These are phyloP conservation scores for Gymnothorax reevesii DNA, from an alignment of 2,797 vertebrate species.

Conservation along the genomic window DNA sequence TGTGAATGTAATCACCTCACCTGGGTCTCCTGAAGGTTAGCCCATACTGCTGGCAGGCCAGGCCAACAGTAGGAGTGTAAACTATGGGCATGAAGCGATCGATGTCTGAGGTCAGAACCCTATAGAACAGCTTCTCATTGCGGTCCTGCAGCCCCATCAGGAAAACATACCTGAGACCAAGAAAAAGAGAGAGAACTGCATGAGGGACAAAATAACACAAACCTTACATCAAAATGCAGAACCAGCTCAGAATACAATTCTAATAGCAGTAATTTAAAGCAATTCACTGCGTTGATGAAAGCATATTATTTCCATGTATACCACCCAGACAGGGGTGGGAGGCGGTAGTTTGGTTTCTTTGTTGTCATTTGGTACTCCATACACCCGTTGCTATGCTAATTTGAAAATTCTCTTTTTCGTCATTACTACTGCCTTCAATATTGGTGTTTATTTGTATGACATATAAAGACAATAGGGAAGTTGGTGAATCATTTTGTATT, in stretches of 20 bases:
- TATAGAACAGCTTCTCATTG: conserved; percentile 97
- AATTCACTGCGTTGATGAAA: not conserved
- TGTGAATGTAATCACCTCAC: conserved; percentile 65
- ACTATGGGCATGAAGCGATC: conserved; percentile 97
- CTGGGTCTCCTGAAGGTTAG: conserved; percentile 89
- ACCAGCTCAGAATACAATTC: not conserved
- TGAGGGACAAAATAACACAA: not conserved
- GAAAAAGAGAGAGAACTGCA: not conserved
- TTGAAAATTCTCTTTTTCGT: not conserved
- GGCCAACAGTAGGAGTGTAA: conserved; percentile 93
- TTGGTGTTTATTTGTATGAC: not conserved
- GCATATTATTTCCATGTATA: not conserved
- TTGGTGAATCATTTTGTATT: not conserved
- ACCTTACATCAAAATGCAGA: not conserved
- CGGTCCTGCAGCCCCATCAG: conserved; percentile 95
- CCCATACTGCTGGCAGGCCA: conserved; percentile 94
- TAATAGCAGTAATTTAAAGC: not conserved
- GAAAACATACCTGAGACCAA: conserved; percentile 84
- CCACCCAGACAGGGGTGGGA: not conserved
- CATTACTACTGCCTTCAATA: not conserved
- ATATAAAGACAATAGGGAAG: not conserved
- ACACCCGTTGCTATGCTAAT: not conserved
- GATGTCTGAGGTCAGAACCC: conserved; percentile 83
- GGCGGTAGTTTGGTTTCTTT: not conserved
- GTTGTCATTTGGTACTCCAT: not conserved